phyloP scores from a whole-genome alignment of 1,140 invertebrate species.

The Calycopis cecrops region DNA sequence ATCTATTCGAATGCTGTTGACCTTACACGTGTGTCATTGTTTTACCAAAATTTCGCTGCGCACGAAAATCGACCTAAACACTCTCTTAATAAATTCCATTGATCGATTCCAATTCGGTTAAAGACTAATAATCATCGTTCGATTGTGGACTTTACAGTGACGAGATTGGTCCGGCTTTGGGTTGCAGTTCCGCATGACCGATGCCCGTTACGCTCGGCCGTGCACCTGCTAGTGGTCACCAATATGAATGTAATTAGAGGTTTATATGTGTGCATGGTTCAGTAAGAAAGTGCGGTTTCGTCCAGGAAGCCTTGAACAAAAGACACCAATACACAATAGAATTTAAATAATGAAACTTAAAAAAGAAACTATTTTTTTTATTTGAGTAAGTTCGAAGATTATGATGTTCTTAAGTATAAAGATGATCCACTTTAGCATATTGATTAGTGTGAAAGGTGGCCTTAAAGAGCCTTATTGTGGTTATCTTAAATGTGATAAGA shows the following conservation, averaged over 20 bases:
- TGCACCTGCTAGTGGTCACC: slow-evolving; percentile 56
- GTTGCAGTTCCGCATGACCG: slow-evolving; percentile 41
- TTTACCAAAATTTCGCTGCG: slow-evolving; percentile 30
- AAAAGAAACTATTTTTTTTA: not conserved
- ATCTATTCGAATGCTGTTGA: slow-evolving; percentile 54
- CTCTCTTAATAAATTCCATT: slow-evolving; percentile 39
- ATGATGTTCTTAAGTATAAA: too few relatives aligned
- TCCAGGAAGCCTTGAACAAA: slow-evolving; percentile 44
- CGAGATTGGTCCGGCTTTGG: slow-evolving; percentile 21
- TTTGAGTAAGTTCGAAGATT: too few relatives aligned
- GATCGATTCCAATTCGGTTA: slow-evolving; percentile 30
- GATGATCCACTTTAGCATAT: too few relatives aligned
- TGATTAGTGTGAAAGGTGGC: too few relatives aligned
- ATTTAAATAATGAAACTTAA: slow-evolving; percentile 6
- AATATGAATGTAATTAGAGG: slow-evolving; percentile 64
- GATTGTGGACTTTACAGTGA: slow-evolving; percentile 20
- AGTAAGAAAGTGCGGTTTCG: slow-evolving; percentile 50
- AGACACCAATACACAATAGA: slow-evolving; percentile 18
- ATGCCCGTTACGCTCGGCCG: slow-evolving; percentile 47
- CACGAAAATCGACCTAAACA: slow-evolving; percentile 35
- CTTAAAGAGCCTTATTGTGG: too few relatives aligned
- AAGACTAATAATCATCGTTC: slow-evolving; percentile 22
- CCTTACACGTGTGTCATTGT: slow-evolving; percentile 50
- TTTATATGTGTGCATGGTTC: slow-evolving; percentile 41
- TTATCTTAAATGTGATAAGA: too few relatives aligned